Percentiles rank a stretch among this genome's conserved stretches.
phyloP scores from a whole-genome alignment of 2,797 vertebrate species.

The Fistularia commersonii region DNA sequence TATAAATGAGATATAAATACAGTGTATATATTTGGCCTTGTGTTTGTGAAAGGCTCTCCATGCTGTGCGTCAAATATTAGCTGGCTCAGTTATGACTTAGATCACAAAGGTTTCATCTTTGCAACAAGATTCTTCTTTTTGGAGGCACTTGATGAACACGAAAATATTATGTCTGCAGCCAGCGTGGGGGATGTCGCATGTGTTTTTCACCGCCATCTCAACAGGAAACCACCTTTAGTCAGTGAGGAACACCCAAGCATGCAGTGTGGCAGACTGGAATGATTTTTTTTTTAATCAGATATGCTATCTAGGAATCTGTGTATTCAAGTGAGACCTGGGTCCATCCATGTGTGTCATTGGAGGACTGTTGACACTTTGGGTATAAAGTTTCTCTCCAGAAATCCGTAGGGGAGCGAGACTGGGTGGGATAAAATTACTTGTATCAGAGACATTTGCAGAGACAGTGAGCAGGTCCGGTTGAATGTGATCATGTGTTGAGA shows the following conservation, averaged over 20 bases:
- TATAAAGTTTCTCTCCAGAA: slow-evolving; percentile 15
- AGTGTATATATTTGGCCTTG: no score
- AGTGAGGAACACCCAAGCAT: slow-evolving; percentile 14
- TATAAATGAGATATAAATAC: no score
- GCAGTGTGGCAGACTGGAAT: neutral
- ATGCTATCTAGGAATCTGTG: slow-evolving; percentile 18
- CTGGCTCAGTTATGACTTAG: no score
- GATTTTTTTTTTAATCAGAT: slow-evolving; percentile 17
- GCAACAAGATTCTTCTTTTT: no score
- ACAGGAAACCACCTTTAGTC: slow-evolving; percentile 6
- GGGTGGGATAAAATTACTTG: slow-evolving; percentile 10
- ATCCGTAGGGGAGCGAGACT: slow-evolving; percentile 10
- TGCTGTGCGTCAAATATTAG: no score
- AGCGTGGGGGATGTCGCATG: no score
- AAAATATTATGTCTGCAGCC: no score
- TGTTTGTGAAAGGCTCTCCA: no score
- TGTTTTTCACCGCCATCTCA: neutral
- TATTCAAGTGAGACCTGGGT: slow-evolving; percentile 19
- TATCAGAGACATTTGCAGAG: slow-evolving; percentile 21
- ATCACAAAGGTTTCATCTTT: no score
- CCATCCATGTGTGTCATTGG: slow-evolving; percentile 33
- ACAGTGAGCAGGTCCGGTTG: no score
- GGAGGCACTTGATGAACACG: no score
- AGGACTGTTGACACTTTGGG: slow-evolving; percentile 15
- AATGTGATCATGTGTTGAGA: slow-evolving; percentile 15